These are phyloP conservation scores for Darevskia mixta DNA, from an alignment of 2,797 vertebrate genomes.

Conservation along the genomic window DNA sequence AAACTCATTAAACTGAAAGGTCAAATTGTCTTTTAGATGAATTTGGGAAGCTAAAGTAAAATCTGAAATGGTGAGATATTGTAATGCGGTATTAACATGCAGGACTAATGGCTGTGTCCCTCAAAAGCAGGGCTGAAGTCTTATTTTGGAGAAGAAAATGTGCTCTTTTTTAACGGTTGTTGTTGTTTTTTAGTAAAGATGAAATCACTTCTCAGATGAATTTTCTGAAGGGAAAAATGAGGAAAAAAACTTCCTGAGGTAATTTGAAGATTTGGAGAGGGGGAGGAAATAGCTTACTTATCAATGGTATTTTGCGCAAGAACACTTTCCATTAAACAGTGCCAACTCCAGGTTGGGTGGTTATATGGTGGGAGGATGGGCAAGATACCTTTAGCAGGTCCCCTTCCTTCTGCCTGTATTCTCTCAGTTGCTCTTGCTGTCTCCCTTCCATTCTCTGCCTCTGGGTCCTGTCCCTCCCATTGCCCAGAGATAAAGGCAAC, in stretches of 20 bases:
- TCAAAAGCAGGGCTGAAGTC: neutral
- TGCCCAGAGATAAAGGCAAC: neutral
- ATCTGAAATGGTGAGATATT: neutral
- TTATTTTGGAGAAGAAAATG: neutral
- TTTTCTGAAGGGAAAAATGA: neutral
- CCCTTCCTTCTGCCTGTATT: neutral
- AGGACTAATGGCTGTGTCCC: neutral
- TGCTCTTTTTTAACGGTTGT: neutral
- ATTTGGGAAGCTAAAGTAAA: neutral
- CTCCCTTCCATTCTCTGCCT: neutral
- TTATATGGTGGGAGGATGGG: no score
- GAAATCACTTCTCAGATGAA: neutral
- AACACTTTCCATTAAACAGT: no score
- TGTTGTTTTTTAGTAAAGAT: neutral
- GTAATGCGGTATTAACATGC: neutral
- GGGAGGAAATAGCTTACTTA: no score
- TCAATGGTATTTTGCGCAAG: no score
- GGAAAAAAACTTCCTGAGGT: neutral
- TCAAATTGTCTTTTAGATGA: neutral
- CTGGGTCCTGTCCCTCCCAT: neutral
- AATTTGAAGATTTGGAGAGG: neutral
- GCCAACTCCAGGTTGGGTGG: no score
- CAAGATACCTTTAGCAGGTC: no score
- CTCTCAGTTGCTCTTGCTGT: no score
- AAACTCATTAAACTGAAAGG: conserved; percentile 7